A percentile compares a stretch with the other conserved stretches of the same genome.
phyloP scores from a whole-genome alignment of 2,888 invertebrate species.

The Clitarchus hookeri region DNA sequence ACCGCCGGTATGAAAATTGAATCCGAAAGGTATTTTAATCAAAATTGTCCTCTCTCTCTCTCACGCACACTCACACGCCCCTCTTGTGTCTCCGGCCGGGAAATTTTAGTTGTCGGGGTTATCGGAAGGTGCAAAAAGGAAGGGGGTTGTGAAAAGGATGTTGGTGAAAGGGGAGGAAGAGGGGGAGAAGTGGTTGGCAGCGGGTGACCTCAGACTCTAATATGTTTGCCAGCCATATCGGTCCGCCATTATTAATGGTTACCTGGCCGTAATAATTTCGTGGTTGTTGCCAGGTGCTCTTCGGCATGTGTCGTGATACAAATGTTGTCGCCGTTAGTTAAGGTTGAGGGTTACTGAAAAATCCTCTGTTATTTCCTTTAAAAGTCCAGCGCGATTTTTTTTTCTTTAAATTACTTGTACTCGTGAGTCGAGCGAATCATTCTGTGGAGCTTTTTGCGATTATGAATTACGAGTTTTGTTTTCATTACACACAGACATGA shows the following conservation, averaged over 20 bases:
- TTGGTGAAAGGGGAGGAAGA: neutral
- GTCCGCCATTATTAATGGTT: neutral
- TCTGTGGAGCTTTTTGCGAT: no score
- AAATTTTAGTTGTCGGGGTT: constrained; percentile 22
- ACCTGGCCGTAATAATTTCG: neutral
- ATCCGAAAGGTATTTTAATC: constrained; percentile 40
- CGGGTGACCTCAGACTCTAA: constrained; percentile 19
- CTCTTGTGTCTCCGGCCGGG: neutral
- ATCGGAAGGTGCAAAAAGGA: constrained; percentile 4
- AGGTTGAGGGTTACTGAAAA: no score
- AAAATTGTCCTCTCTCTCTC: constrained; percentile 24
- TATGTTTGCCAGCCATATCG: constrained; percentile 15
- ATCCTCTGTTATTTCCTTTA: no score
- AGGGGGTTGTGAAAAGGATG: neutral
- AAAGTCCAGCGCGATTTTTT: no score
- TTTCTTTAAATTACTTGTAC: no score
- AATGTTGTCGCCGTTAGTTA: no score
- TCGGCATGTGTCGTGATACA: no score
- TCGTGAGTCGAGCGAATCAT: no score
- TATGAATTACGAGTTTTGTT: no score
- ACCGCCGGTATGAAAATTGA: constrained; percentile 35
- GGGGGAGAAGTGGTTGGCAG: neutral
- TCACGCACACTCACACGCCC: neutral
- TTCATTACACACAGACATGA: no score
- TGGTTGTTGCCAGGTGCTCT: neutral